Evolutionary conservation across 2,888 invertebrate genomes (phyloP).

Genomic region (Steinernema carpocapsae): DNA sequence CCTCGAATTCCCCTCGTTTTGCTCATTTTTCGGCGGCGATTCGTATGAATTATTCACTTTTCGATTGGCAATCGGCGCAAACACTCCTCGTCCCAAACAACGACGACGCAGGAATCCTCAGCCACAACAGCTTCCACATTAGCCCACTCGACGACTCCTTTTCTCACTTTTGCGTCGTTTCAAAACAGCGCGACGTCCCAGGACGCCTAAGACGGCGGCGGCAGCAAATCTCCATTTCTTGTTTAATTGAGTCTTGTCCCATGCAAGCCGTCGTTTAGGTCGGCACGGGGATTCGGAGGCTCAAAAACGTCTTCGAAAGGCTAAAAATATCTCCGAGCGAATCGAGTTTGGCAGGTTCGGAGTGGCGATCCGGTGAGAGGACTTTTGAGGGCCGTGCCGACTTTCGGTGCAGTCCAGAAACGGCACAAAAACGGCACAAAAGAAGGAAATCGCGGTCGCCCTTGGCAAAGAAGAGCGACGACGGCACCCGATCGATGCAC

Average conservation of each 20-base stretch:
- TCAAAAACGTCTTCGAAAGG: too few relatives aligned
- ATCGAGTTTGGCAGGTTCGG: conserved; percentile 14
- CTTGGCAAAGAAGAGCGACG: neutral
- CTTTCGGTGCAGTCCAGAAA: neutral
- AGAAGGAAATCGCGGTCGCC: neutral
- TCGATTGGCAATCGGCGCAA: neutral
- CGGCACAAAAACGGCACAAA: neutral
- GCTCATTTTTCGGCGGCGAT: neutral
- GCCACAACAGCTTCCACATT: neutral
- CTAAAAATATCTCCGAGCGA: too few relatives aligned
- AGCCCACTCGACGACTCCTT: neutral
- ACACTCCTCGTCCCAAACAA: too few relatives aligned
- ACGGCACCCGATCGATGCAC: conserved; percentile 7
- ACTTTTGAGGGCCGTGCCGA: neutral
- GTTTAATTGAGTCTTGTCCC: conserved; percentile 17
- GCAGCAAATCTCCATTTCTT: conserved; percentile 9
- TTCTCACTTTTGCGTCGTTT: neutral
- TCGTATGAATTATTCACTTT: neutral
- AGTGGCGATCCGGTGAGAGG: neutral
- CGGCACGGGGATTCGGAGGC: too few relatives aligned
- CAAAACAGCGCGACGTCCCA: conserved; percentile 16
- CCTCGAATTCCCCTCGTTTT: neutral
- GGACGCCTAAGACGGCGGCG: neutral
- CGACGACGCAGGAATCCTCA: too few relatives aligned
- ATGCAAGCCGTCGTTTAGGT: too few relatives aligned